Evolutionary conservation across 2,888 invertebrate genomes (phyloP), one percentile per base, ranked within the genome.

Genomic region (Spodoptera picta): DNA sequence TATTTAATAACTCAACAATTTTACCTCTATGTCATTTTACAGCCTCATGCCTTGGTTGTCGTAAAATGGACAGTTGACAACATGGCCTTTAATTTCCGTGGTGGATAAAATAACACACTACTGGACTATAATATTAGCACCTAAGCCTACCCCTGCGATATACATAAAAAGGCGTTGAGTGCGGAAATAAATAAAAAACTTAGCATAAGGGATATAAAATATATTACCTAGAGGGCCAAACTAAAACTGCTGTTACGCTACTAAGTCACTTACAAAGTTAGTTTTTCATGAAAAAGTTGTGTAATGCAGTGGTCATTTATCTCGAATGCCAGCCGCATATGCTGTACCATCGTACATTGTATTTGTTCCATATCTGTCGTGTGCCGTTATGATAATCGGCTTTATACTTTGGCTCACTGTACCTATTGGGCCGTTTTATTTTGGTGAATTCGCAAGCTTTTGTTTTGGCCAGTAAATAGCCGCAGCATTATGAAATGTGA

Each of bases 261-360:
- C 74, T 79, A 67, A 71, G 65, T 70, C 70, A 70, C 70, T 77
- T 74, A 78, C 65, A 42, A 69, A 78, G 69, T 72, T 76, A 76
- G 76, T 75, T 85, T 83, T 83, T 80, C 80, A 82, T 85, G 84
- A 86, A 90, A 88, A 89, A 87, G 79, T 79, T 84, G 78, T 79
- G 80, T 89, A 86, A 88, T 87, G 89, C 88, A 84, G 85, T 65
- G 77, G 84, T 86, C 85, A 87, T 91, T 90, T 87, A 87, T 91
- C 86, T 88, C 70, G 65, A 76, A 83, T 67, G 90, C 82, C 88
- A 87, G 73, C 77, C 78, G 75, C 89, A 90, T 83, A 77, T 86
- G 86, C 80, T 73, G 72, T 62, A 70, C 63, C 63, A 67, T 66
- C 71, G 64, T 75, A 77, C 73, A 74, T 76, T 56, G 60, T 73